Base-by-base conservation (phyloP, 2,888 invertebrate genomes). In the Sthenelais limicola region DNA sequence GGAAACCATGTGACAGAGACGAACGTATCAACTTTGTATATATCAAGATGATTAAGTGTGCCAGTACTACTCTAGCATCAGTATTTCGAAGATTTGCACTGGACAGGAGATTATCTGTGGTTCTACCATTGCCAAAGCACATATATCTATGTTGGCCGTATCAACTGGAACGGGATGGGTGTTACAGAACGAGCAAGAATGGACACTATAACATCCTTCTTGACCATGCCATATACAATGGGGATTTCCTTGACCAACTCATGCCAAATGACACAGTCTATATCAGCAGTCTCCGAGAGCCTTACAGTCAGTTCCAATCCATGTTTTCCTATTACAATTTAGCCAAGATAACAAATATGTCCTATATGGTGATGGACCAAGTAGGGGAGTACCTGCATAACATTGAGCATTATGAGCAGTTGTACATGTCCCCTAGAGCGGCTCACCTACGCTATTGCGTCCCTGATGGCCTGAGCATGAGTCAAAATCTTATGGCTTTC, bases 1-100 rank as follows among this genome's bases (percentile, higher is more conserved):
- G n/a, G n/a, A n/a, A n/a, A n/a, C n/a, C n/a, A n/a, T n/a, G n/a
- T n/a, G n/a, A n/a, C n/a, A n/a, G n/a, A n/a, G n/a, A n/a, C n/a
- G n/a, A n/a, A n/a, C n/a, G n/a, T n/a, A n/a, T n/a, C n/a, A 83
- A 85, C 74, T 76, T 86, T 71, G 85, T 84, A 3, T 87, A 86
- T 74, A 82, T 87, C 68, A 86, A 86, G 73, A 82, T 83, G 68
- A 85, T 86, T 81, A 87, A 87, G 73, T 85, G 85, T 80, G 86
- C 85, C 0, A 86, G 86, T 18, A 80, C 83, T 70, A 85, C 86
- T 1, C 71, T 87, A 66, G 80, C 79, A 0, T 79, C 82, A 5
- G 79, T 86, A 7, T 76, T 86, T n/a, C 77, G 83, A 12, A 77
- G 86, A 5, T 86, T 82, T 78, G 85, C 82, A 30, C 80, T 80